Base-by-base conservation (phyloP, 2,888 invertebrate genomes). In the Epistrophe grossulariae region DNA sequence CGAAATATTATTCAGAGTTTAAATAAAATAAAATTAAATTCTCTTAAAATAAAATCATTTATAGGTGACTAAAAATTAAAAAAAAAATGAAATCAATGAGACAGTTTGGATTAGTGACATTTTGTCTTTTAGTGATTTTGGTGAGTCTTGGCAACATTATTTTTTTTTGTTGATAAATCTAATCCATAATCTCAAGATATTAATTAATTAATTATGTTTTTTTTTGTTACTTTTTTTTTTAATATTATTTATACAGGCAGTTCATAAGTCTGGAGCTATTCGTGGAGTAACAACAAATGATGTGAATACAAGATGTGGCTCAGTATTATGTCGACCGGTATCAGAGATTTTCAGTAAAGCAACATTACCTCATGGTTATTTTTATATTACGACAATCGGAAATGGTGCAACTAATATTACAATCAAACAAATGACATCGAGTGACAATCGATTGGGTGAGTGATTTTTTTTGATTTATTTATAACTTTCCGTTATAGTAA, bases 331-430 rank as follows among this genome's bases (percentile, higher is more conserved):
- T 91, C 95, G 96, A 76, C 95, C 96, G 88, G 95, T 97, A 88
- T 96, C 97, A 24, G 97, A 97, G 4, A 94, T 97, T 82, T 98
- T 97, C 93, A 96, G 96, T 28, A 94, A 96, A 66, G 95, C 96
- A 1, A 95, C 96, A 88, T 94, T 98, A 84, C 95, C 96, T 0
- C 94, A 95, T 77, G 98, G 97, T 59, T 98, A 98, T 93, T 96
- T 97, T 81, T 94, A 96, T 89, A 95, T 98, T 68, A 95, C 97
- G 7, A 96, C 96, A 52, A 95, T 98, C 73, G 98, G 98, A 0
- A 94, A 95, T 83, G 97, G 97, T 15, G 97, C 98, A 52, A 97
- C 97, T 93, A 96, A 97, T 90, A 94, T 98, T 84, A 96, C 97
- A 91, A 95, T 98, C 89, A 96, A 96, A 57, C 97, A 98, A 92